Evolutionary conservation across 2,797 vertebrate species (phyloP), one percentile per base, ranked within the genome.

Genomic region (Melopsittacus undulatus): DNA sequence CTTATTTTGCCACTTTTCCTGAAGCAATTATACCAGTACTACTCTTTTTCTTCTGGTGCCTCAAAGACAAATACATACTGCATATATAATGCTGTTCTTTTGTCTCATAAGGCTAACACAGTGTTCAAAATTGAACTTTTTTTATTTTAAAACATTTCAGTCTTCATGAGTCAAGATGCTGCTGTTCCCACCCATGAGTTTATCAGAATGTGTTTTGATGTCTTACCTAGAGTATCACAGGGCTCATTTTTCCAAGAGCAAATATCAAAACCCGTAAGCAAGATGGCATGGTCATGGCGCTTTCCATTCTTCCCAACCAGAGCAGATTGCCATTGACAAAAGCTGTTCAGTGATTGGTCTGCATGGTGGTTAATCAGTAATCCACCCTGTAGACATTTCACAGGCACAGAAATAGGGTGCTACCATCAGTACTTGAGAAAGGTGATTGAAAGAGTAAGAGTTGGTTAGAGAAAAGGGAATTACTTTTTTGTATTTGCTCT

Each of bases 221-320:
- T 20, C 94, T 91, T 98, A 99, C 99, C 99, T 97, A 99, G 96
- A 8, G 99, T 99, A 96, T 99, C 99, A 93, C 99, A 99, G 5
- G 99, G 99, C 83, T 99, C 99, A 23, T 99, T 99, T 97, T 99
- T 99, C 99, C 99, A 99, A 32, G 99, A 99, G 96, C 99, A 99
- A 96, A 99, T 99, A 98, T 99, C 99, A 76, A 99, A 98, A 36
- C 99, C 99, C 0, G 99, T 99, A 83, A 99, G 99, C 40, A 99
- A 98, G 89, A 99, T 98, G 62, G 99, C 99, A 0, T 99, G 99
- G 96, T 99, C 99, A 0, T 99, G 99, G 19, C 99, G 98, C 96
- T 99, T 99, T 27, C 99, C 99, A 0, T 98, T 98, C 98, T 99
- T 99, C 54, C 99, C 99, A 38, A 98, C 93, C 59, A 99, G 98